Conservation (phyloP, 2,797 vertebrate species). For the Anguilla marmorata region DNA sequence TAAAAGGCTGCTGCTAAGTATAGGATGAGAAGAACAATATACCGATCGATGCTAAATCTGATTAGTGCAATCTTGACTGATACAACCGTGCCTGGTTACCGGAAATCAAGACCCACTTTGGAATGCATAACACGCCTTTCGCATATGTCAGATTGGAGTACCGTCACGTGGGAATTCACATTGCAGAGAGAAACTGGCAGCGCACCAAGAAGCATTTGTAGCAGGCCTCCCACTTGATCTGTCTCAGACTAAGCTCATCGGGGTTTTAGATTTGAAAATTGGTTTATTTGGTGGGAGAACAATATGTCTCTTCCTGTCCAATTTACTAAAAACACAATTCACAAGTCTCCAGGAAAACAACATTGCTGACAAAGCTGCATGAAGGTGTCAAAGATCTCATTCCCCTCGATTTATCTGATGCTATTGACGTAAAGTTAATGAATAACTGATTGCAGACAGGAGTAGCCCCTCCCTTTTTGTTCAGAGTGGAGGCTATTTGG, state of each 20-base stretch:
- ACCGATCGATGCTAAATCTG: slow-evolving; percentile 39
- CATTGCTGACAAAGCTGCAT: background rate
- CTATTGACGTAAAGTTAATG: background rate
- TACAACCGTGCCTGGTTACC: slow-evolving; percentile 31
- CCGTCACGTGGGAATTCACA: slow-evolving; percentile 25
- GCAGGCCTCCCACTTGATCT: background rate
- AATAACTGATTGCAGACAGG: background rate
- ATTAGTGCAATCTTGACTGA: slow-evolving; percentile 40
- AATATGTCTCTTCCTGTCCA: background rate
- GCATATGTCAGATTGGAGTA: background rate
- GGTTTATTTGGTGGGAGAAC: background rate
- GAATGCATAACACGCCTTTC: slow-evolving; percentile 28
- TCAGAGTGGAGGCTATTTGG: slow-evolving; percentile 20
- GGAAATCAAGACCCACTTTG: slow-evolving; percentile 29
- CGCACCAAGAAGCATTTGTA: slow-evolving; percentile 29
- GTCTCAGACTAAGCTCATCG: background rate
- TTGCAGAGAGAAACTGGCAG: slow-evolving; percentile 40
- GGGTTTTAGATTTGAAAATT: background rate
- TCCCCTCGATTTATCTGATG: background rate
- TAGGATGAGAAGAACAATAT: slow-evolving; percentile 19
- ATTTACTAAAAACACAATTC: background rate
- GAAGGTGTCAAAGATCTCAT: background rate
- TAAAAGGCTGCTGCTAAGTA: background rate
- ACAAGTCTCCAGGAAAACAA: background rate
- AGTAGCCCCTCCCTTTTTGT: slow-evolving; percentile 11